Evolutionary conservation across 2,888 invertebrate genomes (phyloP).

Genomic region (Lacanobia wlatinum): DNA sequence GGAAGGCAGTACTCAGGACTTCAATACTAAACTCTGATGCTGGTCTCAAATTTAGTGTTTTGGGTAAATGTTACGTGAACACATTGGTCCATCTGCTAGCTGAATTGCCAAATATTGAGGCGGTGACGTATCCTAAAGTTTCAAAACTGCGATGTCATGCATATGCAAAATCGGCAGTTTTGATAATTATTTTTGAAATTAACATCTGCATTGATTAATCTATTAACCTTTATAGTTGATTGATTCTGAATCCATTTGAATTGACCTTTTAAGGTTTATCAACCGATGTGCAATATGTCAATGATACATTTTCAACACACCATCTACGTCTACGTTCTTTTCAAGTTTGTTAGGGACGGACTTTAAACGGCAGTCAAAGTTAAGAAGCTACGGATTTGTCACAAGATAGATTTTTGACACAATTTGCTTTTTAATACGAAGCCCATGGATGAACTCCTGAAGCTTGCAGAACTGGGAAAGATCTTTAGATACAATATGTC

Average conservation of each 20-base stretch:
- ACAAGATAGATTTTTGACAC: neutral
- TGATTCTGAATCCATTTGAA: slow-evolving; percentile 11
- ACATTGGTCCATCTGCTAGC: neutral
- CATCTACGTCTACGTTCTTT: neutral
- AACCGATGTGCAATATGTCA: slow-evolving; percentile 19
- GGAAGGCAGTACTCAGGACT: neutral
- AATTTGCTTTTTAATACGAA: too few species aligned
- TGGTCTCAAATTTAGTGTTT: too few species aligned
- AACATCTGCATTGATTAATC: slow-evolving; percentile 22
- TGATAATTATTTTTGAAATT: neutral
- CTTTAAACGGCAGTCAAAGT: neutral
- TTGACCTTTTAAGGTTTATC: slow-evolving; percentile 16
- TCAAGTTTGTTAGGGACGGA: neutral
- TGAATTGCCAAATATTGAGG: neutral
- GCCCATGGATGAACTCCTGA: neutral
- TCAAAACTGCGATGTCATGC: slow-evolving; percentile 15
- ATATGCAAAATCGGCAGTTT: slow-evolving; percentile 14
- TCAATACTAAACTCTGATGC: neutral
- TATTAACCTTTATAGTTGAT: slow-evolving; percentile 40
- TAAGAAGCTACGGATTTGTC: neutral
- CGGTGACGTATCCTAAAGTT: neutral
- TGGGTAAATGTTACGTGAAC: neutral
- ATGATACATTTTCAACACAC: slow-evolving; percentile 3
- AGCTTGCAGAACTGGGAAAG: neutral
- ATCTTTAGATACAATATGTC: neutral